Base-by-base conservation (phyloP, 2,797 vertebrate species). In the Phaenicophaeus curvirostris region DNA sequence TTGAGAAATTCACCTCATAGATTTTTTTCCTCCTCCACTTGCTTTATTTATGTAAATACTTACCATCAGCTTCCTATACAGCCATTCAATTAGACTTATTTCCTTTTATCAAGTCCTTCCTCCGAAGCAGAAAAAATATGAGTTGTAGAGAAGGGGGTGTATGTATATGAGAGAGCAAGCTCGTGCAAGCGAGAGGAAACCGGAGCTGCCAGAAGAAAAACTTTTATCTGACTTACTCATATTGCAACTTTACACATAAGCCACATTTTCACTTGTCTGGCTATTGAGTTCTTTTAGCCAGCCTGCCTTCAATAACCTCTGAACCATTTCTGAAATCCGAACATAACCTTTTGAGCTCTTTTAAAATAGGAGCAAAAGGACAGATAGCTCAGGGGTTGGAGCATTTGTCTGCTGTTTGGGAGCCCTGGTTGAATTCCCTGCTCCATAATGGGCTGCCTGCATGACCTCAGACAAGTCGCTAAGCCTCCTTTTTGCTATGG, bases 211-310 rank as follows among this genome's bases (percentile, higher is more conserved):
- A 89, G 63, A 28, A 19, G 77, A 94, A 95, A 93, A 96, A 59
- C 71, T 66, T 93, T 58, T 90, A 73, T 91, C 91, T 95, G 86
- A 91, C 73, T 95, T 81, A 88, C 80, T 94, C 83, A 95, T 95
- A 95, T 53, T 93, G 86, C 95, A 96, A 94, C 83, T 95, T 93
- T 90, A 63, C 83, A 95, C 92, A 44, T 9, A 50, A 92, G 81
- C 63, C 92, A 84, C 78, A 90, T 91, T 95, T 97, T 93, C 12
- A 68, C 91, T 78, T n/a, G 16, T 93, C 79, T 66, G 59, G 89
- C 74, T 95, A 92, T 86, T 94, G 91, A 92, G 84, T 92, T 96
- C 68, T 96, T 97, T 94, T 76, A 95, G 89, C 82, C 93, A 72
- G 59, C 48, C 90, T 93, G 78, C 73, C 92, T 91, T 95, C 87